Percentiles rank a stretch among this genome's conserved stretches.
These are phyloP conservation scores for Eupelmus urozonus DNA, from an alignment of 2,888 invertebrate species.

Conservation along the genomic window DNA sequence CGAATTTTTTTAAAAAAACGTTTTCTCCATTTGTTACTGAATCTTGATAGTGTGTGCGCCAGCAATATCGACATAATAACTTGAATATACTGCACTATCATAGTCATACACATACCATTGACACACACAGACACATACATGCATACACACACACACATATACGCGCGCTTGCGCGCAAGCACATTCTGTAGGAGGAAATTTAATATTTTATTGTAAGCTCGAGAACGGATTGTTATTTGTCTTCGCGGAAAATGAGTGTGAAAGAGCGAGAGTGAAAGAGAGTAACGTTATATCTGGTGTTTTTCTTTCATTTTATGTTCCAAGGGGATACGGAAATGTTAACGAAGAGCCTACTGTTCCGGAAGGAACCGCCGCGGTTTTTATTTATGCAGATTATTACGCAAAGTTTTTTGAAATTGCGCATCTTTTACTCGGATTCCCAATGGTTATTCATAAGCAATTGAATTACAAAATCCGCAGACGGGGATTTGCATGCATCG, in stretches of 20 bases:
- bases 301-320: conserved; percentile 15
- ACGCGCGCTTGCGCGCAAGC: no score
- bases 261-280: not conserved
- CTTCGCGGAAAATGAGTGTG: conserved; percentile 9
- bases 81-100: no score
- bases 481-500: conserved; percentile 9
- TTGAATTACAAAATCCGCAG: conserved; percentile 19
- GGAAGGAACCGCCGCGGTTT: conserved; percentile 17
- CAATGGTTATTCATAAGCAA: conserved; percentile 32
- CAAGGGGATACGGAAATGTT: conserved; percentile 11
- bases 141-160: no score
- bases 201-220: conserved; percentile 41
- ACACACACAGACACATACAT: no score
- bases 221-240: conserved; percentile 40
- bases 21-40: no score
- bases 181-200: conserved; percentile 41
- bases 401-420: conserved; percentile 14
- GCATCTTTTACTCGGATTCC: not conserved
- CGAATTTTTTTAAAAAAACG: no score
- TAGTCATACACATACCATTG: no score
- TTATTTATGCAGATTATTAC: conserved; percentile 38
- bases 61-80: no score
- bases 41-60: no score
- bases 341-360: conserved; percentile 16
- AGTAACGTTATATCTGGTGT: conserved; percentile 16